phyloP scores from a whole-genome alignment of 2,113 vertebrate species.

The Morone saxatilis region DNA sequence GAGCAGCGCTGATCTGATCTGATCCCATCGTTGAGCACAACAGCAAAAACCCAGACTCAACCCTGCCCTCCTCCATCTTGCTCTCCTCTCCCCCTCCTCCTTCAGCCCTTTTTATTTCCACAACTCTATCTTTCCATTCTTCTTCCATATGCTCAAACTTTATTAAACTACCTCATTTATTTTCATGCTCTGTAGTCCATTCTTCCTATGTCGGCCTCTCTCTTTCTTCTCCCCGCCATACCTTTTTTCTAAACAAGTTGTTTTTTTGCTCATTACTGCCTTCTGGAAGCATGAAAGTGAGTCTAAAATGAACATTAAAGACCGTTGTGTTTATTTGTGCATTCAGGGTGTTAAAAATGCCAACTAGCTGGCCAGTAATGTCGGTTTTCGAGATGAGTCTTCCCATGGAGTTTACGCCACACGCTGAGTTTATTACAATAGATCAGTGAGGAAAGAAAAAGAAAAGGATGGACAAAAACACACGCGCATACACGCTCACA shows the following conservation, averaged over 20 bases:
- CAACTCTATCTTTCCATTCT: slow-evolving; percentile 10
- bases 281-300: slow-evolving; percentile 36
- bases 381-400: slow-evolving; percentile 48
- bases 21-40: slow-evolving; percentile 65
- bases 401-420: slow-evolving; percentile 46
- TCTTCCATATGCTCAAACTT: slow-evolving; percentile 26
- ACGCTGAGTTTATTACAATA: slow-evolving; percentile 56
- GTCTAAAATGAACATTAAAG: slow-evolving; percentile 58
- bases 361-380: slow-evolving; percentile 30
- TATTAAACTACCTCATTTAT: slow-evolving; percentile 44
- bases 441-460: slow-evolving; percentile 51
- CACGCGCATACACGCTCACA: slow-evolving; percentile 25
- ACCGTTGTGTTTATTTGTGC: slow-evolving; percentile 42
- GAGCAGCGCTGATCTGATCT: slow-evolving; percentile 73
- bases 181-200: background rate
- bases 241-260: slow-evolving; percentile 18
- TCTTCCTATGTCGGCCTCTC: background rate
- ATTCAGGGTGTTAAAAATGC: slow-evolving; percentile 19
- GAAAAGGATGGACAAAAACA: slow-evolving; percentile 20
- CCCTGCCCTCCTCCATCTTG: slow-evolving; percentile 3
- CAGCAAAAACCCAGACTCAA: slow-evolving; percentile 29
- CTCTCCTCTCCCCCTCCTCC: background rate
- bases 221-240: slow-evolving; percentile 16
- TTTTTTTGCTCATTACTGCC: slow-evolving; percentile 64
- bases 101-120: slow-evolving; percentile 3